A percentile compares a stretch with the other conserved stretches of the same genome.
These are phyloP conservation scores for Agrotis clavis DNA, from an alignment of 2,888 invertebrate species.

Conservation along the genomic window DNA sequence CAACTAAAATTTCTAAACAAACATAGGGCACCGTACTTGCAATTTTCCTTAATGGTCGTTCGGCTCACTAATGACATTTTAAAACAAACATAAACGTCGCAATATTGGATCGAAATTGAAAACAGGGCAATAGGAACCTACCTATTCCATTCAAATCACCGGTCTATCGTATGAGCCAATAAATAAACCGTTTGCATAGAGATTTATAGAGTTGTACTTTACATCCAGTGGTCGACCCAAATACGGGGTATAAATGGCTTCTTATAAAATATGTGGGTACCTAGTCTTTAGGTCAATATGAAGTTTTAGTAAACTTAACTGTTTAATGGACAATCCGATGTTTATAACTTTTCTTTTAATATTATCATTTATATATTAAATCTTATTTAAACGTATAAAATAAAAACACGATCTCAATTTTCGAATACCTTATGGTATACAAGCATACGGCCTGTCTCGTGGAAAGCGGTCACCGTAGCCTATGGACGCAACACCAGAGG, in stretches of 20 bases:
- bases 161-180: conserved; percentile 28
- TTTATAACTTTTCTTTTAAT: background rate
- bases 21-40: background rate
- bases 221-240: conserved; percentile 39
- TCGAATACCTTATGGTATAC: too few relatives aligned
- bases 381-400: too few relatives aligned
- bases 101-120: conserved; percentile 6
- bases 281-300: background rate
- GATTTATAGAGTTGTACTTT: conserved; percentile 38
- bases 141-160: conserved; percentile 15
- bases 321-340: background rate
- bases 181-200: conserved; percentile 35
- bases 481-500: too few relatives aligned
- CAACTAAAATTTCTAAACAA: background rate
- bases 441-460: too few relatives aligned
- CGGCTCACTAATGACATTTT: background rate
- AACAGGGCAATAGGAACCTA: conserved; percentile 9
- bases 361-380: too few relatives aligned
- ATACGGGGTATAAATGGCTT: conserved; percentile 29
- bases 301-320: background rate
- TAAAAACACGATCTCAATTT: too few relatives aligned
- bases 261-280: conserved; percentile 10
- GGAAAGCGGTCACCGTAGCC: too few relatives aligned
- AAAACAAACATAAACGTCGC: conserved; percentile 8
- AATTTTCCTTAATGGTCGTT: background rate